Evolutionary conservation across 2,113 vertebrate species (phyloP), one percentile per base, ranked within the genome.

Genomic region (Campylomormyrus numenius): DNA sequence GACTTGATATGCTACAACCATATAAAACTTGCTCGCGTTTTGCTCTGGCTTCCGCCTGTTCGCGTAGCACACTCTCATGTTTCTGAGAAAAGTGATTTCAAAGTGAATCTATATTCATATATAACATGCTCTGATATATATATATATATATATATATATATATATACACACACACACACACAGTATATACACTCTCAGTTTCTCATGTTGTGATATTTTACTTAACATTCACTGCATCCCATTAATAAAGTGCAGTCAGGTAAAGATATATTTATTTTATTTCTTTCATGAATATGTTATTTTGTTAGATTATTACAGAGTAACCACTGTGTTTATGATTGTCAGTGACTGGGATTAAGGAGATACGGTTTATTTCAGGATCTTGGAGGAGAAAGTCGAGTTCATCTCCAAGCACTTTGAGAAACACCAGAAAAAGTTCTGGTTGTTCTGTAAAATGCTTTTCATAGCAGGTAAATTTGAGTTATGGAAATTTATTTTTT

Each of bases 391-490:
- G 91, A 96, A 94, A 89, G 95, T 95, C 0, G 91, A 95, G 62
- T 84, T 31, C 5, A 15, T 92, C 85, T 93, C 92, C 90, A 90
- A 87, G 3, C 96, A 92, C 93, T 95, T 24, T 87, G 93, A 77
- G 83, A 94, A 95, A 87, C 93, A 97, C 89, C 95, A 93, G 93
- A 89, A 90, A 24, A 92, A 48, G 89, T 93, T 97, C 91, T 24
- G 0, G 0, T 90, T 92, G 90, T 90, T 92, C 31, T 66, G 94
- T 70, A 90, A 91, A 48, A 93, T 95, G 88, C 90, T 96, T 93
- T 93, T 97, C 90, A 84, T 95, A 92, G 91, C 95, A 95, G 97
- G 97, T 98, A 94, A 91, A 88, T 24, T 53, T 53, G 49, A 39
- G 39, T 9, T 1, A 35, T 5, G 27, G 15, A 35, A 39, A 77